phyloP scores from a whole-genome alignment of 2,888 invertebrate genomes.

The Phasia obesa region DNA sequence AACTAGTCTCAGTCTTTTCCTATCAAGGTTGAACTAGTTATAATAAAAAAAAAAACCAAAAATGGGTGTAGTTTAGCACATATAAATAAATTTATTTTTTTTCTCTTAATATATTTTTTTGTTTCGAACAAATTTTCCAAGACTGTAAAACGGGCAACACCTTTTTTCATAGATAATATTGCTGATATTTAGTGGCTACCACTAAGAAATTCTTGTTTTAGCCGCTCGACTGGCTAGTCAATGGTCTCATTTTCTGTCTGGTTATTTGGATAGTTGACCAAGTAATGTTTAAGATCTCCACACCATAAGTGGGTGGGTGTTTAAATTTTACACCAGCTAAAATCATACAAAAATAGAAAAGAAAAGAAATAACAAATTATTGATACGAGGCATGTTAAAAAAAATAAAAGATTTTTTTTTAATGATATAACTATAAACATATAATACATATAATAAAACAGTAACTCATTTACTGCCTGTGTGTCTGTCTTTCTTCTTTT shows the following conservation, averaged over 20 bases:
- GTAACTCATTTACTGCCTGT: no score
- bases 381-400: background rate
- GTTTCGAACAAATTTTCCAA: slow-evolving; percentile 32
- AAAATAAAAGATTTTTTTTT: no score
- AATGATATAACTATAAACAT: no score
- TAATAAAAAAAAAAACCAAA: slow-evolving; percentile 49
- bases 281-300: slow-evolving; percentile 24
- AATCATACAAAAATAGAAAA: slow-evolving; percentile 28
- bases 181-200: slow-evolving; percentile 70
- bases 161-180: slow-evolving; percentile 70
- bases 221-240: slow-evolving; percentile 23
- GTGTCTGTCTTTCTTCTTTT: no score
- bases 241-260: slow-evolving; percentile 45
- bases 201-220: slow-evolving; percentile 59
- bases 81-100: slow-evolving; percentile 58
- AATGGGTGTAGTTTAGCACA: slow-evolving; percentile 70
- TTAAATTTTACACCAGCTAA: slow-evolving; percentile 65
- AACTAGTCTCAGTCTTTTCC: slow-evolving; percentile 57
- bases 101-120: slow-evolving; percentile 18
- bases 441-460: no score
- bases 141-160: slow-evolving; percentile 66
- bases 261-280: slow-evolving; percentile 40
- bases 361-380: no score
- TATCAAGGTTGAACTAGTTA: slow-evolving; percentile 74
- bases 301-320: slow-evolving; percentile 66